Conservation (phyloP, 1,140 invertebrate species). For the Leptonema lineaticorne region DNA sequence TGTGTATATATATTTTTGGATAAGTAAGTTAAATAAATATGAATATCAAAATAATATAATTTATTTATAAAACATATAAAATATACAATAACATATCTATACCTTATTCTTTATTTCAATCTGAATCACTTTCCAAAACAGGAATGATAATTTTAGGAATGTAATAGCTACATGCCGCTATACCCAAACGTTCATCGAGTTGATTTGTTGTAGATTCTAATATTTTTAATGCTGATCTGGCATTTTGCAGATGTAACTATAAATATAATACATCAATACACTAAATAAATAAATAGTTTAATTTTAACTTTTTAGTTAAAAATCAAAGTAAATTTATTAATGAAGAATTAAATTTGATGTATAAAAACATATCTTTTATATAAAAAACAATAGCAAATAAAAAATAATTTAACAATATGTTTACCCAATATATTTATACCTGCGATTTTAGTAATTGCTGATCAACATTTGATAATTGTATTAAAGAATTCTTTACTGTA, state of each 20-base stretch:
- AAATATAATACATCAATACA: not conserved
- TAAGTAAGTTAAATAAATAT: too few species aligned
- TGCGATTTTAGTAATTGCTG: slow-evolving; percentile 16
- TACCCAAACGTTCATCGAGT: not conserved
- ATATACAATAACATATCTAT: not conserved
- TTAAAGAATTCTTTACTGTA: not conserved
- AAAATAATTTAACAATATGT: not conserved
- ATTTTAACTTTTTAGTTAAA: too few species aligned
- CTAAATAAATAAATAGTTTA: not conserved
- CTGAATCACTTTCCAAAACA: not conserved
- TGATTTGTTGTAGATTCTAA: not conserved
- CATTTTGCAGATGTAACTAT: not conserved
- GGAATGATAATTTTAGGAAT: slow-evolving; percentile 19
- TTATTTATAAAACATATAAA: not conserved
- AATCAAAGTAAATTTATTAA: too few species aligned
- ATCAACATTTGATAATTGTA: not conserved
- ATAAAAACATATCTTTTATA: not conserved
- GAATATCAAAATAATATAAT: not conserved
- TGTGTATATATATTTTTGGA: too few species aligned
- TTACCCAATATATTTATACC: too few species aligned
- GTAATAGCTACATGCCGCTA: not conserved
- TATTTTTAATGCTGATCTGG: not conserved
- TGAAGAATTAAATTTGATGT: not conserved
- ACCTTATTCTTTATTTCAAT: not conserved
- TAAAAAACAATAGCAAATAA: not conserved